Conservation (phyloP, 2,113 vertebrate species). For the Nannobrachium achirus region DNA sequence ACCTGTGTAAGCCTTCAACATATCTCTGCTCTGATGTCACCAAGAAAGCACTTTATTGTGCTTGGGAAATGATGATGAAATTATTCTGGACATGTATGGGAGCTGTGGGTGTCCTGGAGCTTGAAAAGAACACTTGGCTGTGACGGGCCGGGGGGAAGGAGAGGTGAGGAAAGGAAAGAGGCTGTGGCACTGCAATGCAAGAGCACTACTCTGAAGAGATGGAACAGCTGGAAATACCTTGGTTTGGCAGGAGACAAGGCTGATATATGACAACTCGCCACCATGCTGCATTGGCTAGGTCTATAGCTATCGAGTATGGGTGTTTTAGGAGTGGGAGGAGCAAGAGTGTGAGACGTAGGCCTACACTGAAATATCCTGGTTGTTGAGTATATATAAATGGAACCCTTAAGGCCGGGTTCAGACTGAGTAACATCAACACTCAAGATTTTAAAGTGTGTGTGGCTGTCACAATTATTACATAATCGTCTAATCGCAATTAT, state of each 20-base stretch:
- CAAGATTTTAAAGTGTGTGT: too few relatives aligned
- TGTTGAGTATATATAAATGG: background rate
- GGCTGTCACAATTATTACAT: too few relatives aligned
- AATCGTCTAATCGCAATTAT: too few relatives aligned
- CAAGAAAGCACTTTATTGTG: too few relatives aligned
- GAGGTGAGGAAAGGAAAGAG: background rate
- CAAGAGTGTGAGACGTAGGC: background rate
- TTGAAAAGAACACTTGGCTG: too few relatives aligned
- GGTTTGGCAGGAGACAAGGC: slow-evolving; percentile 16
- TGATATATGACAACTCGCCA: slow-evolving; percentile 32
- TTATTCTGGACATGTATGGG: background rate
- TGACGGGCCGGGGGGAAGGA: background rate
- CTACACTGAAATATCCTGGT: background rate
- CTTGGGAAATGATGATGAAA: too few relatives aligned
- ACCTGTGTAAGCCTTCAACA: too few relatives aligned
- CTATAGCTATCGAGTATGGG: background rate
- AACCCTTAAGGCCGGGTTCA: too few relatives aligned
- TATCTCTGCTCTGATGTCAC: too few relatives aligned
- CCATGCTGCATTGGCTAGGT: background rate
- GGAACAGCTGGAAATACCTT: slow-evolving; percentile 56
- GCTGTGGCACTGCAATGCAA: background rate
- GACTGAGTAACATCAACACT: too few relatives aligned
- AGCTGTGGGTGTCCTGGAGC: too few relatives aligned
- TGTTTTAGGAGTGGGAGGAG: background rate
- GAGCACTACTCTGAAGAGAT: slow-evolving; percentile 35